Base-by-base conservation (phyloP, 23 tunicate genomes). In the Trididemnum miniatum region DNA sequence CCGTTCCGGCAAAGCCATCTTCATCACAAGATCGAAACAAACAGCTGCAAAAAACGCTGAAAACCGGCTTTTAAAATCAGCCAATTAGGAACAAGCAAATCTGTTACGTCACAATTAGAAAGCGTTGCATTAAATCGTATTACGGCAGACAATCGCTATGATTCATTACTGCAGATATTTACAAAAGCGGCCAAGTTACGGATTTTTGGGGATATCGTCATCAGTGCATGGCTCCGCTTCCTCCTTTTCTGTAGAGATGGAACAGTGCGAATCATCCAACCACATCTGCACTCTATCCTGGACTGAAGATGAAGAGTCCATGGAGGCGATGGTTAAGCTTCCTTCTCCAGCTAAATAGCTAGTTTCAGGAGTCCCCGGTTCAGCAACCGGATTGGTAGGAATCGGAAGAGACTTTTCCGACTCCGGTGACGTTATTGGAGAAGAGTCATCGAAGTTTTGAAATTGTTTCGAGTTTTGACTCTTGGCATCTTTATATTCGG, bases 221-320 rank as follows among this genome's bases (percentile, higher is more conserved):
- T 44, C 54, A 7, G 54, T 44, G n/a, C n/a, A n/a, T n/a, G n/a
- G n/a, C 12, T 9, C 15, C 15, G 29, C 75, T 26, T 73, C 59
- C 28, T 73, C 59, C 7, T 73, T 73, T 37, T 22, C 59, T 2
- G 30, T 9, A 37, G 79, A 26, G 2, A 73, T 73, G 31, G 57
- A 38, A 30, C 59, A 37, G 1, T 73, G 59, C 26, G 79, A 73
- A 71, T 71, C 83, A 33, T 86, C 84, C 59, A 86, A 37, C 90
- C 90, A 86, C 84, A 86, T 67, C 15, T 79, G 71, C 32, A 86
- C 37, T 18, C 90, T 82, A 71, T 86, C 83, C 59, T 86, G 84
- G 24, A 38, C 59, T 3, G 79, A 74, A 2, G 36, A 30, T 7
- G 66, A 26, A n/a, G 76, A 15, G 38, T 32, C 44, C 39, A 29